Evolutionary conservation across 2,888 invertebrate genomes (phyloP).

Genomic region (Gari tellinella): DNA sequence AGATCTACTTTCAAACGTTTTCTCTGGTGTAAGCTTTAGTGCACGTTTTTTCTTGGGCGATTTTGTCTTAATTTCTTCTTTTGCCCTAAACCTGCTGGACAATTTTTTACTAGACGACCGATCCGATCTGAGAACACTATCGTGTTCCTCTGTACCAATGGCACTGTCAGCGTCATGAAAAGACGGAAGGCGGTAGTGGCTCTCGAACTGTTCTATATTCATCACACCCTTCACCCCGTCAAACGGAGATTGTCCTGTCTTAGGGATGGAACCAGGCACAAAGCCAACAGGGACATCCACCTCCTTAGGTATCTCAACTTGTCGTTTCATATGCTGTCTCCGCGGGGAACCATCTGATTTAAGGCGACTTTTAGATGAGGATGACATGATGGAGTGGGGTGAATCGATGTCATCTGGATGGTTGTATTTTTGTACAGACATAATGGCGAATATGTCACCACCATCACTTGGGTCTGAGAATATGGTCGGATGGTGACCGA

Average conservation of each 20-base stretch:
- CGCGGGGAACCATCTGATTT: slow-evolving; percentile 6
- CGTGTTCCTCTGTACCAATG: not conserved
- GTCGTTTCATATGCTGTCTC: not conserved
- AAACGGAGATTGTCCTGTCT: slow-evolving; percentile 50
- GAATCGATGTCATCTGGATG: slow-evolving; percentile 32
- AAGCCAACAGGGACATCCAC: slow-evolving; percentile 36
- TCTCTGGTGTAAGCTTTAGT: not conserved
- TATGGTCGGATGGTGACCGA: slow-evolving; percentile 46
- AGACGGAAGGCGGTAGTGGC: slow-evolving; percentile 14
- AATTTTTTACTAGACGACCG: not conserved
- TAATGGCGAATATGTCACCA: slow-evolving; percentile 60
- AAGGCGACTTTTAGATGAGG: slow-evolving; percentile 8
- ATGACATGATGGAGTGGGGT: slow-evolving; percentile 2
- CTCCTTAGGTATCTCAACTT: slow-evolving; percentile 30
- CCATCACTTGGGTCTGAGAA: slow-evolving; percentile 43
- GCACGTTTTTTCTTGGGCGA: not conserved
- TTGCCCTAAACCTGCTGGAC: slow-evolving; percentile 1
- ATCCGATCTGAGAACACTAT: not conserved
- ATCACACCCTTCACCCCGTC: slow-evolving; percentile 54
- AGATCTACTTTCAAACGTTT: slow-evolving; percentile 1
- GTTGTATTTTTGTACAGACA: slow-evolving; percentile 62
- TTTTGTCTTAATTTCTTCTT: slow-evolving; percentile 4
- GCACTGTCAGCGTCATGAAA: slow-evolving; percentile 9
- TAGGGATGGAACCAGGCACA: slow-evolving; percentile 33
- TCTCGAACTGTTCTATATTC: slow-evolving; percentile 34